A percentile compares a stretch with the other conserved stretches of the same genome.
These are phyloP conservation scores for Bos indicus DNA, from an alignment of 2,113 vertebrate genomes.

Conservation along the genomic window DNA sequence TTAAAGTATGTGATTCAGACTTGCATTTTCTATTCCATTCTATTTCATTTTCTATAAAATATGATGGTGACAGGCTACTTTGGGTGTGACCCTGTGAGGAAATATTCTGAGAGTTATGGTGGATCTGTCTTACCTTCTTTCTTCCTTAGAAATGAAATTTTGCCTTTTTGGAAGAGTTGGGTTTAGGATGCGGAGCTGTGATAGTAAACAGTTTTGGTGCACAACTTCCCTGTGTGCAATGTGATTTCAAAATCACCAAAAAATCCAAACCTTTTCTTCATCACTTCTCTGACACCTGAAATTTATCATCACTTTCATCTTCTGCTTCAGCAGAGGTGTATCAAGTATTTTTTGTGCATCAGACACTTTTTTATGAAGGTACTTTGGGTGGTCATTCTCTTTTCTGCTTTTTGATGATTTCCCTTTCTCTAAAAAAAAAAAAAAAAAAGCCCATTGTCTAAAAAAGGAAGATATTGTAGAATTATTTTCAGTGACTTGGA, in stretches of 20 bases:
- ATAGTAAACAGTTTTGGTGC: neutral
- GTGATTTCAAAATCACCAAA: neutral
- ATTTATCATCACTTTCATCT: neutral
- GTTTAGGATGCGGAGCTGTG: accelerated
- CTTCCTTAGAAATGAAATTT: neutral
- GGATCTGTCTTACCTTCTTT: neutral
- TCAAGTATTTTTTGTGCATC: neutral
- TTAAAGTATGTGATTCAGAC: neutral
- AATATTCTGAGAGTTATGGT: neutral
- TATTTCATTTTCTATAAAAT: neutral
- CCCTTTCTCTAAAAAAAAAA: neutral
- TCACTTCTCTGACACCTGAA: neutral
- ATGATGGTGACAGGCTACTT: neutral
- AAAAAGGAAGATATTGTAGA: neutral
- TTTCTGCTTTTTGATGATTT: neutral
- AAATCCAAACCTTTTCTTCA: neutral
- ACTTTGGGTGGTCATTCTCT: neutral
- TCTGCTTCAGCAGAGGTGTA: neutral
- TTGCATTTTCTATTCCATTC: neutral
- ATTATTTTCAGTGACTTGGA: neutral
- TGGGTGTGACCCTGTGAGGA: neutral
- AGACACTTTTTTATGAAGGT: neutral
- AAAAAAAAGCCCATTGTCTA: neutral
- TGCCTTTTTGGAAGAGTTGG: neutral
- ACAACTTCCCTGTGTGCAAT: neutral